Evolutionary conservation across 2,113 vertebrate species (phyloP).

Genomic region (Ia io): DNA sequence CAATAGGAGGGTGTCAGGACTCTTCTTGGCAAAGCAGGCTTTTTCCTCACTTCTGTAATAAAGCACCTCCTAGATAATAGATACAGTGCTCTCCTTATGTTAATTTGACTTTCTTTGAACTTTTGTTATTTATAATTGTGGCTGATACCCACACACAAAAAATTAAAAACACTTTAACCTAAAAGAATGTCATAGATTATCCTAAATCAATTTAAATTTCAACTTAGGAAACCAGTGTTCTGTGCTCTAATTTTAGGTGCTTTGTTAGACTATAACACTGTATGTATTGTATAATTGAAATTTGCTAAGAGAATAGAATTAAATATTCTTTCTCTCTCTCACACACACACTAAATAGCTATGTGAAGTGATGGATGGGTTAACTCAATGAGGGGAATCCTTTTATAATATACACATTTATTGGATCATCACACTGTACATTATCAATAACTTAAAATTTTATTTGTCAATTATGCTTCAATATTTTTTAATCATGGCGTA

Average conservation of each 20-base stretch:
- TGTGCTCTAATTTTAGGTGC: neutral
- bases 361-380: neutral
- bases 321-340: neutral
- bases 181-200: neutral
- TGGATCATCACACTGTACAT: neutral
- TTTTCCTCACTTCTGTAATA: neutral
- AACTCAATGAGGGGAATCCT: neutral
- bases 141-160: neutral
- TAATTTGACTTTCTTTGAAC: neutral
- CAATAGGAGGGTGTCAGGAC: neutral
- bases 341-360: neutral
- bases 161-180: neutral
- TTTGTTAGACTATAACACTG: neutral
- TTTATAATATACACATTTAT: neutral
- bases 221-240: neutral
- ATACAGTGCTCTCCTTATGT: neutral
- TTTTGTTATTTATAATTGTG: neutral
- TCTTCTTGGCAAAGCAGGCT: neutral
- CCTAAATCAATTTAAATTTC: neutral
- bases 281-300: neutral
- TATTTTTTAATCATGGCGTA: too few relatives aligned
- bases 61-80: neutral
- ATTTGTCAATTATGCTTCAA: neutral
- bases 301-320: neutral
- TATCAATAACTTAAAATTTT: neutral